These are phyloP conservation scores for Alviniconcha strummeri DNA, from an alignment of 2,888 invertebrate species.

Conservation along the genomic window DNA sequence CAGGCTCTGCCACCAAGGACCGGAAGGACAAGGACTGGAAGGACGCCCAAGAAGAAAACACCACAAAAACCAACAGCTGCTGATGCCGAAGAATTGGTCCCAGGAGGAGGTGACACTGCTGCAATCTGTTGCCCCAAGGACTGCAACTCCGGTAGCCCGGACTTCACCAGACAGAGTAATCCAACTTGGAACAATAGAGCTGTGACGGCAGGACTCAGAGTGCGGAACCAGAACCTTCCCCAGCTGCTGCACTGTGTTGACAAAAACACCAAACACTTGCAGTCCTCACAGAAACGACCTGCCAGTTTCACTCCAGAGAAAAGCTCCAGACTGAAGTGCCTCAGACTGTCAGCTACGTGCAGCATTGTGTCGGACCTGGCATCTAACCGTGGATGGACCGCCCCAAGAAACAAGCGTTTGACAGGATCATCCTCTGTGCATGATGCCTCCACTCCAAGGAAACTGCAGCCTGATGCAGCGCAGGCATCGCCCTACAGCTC, in stretches of 20 bases:
- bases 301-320: constrained; percentile 10
- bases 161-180: not conserved
- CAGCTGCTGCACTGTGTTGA: not conserved
- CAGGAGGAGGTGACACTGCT: not conserved
- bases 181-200: not conserved
- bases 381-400: no score
- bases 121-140: not conserved
- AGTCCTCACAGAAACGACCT: not conserved
- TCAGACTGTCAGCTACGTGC: not conserved
- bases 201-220: not conserved
- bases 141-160: no score
- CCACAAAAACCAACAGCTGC: not conserved
- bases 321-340: not conserved
- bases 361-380: no score
- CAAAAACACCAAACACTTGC: not conserved
- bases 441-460: not conserved
- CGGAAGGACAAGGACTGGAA: no score
- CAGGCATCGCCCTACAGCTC: no score
- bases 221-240: not conserved
- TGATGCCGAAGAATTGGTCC: not conserved
- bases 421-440: not conserved
- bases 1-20: not conserved
- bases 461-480: no score
- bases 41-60: not conserved
- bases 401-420: not conserved